Conservation (phyloP, 2,888 invertebrate species). For the Melitaea athalia region DNA sequence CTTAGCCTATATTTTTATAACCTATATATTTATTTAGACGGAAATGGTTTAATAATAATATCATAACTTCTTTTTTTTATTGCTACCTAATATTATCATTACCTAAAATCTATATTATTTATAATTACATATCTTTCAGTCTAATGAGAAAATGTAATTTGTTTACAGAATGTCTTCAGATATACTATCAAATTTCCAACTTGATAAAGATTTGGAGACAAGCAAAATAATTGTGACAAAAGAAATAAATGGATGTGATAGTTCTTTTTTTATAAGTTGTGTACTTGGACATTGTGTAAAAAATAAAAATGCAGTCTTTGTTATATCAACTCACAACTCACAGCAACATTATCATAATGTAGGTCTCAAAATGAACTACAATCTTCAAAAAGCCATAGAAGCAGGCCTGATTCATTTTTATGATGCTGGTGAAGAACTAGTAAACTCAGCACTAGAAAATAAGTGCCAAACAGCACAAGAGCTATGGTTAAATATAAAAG, state of each 20-base stretch:
- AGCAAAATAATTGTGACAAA: slow-evolving; percentile 84
- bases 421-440: slow-evolving; percentile 58
- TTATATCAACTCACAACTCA: slow-evolving; percentile 87
- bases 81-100: background rate
- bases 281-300: slow-evolving; percentile 84
- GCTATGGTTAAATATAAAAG: slow-evolving; percentile 66
- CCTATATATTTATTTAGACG: slow-evolving; percentile 6
- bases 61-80: slow-evolving; percentile 16
- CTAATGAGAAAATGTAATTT: slow-evolving; percentile 37
- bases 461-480: slow-evolving; percentile 60
- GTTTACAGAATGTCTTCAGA: slow-evolving; percentile 82
- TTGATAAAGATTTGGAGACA: slow-evolving; percentile 81
- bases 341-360: slow-evolving; percentile 88
- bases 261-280: slow-evolving; percentile 87
- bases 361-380: slow-evolving; percentile 88
- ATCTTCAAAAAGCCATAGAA: slow-evolving; percentile 78
- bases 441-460: slow-evolving; percentile 50
- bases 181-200: slow-evolving; percentile 84
- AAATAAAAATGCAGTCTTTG: slow-evolving; percentile 81
- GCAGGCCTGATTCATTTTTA: slow-evolving; percentile 59
- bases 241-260: slow-evolving; percentile 87
- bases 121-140: background rate
- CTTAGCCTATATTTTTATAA: too few species aligned
- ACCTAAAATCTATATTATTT: background rate
- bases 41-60: background rate